Conservation (phyloP, 2,888 invertebrate species). For the Nowickia ferox region DNA sequence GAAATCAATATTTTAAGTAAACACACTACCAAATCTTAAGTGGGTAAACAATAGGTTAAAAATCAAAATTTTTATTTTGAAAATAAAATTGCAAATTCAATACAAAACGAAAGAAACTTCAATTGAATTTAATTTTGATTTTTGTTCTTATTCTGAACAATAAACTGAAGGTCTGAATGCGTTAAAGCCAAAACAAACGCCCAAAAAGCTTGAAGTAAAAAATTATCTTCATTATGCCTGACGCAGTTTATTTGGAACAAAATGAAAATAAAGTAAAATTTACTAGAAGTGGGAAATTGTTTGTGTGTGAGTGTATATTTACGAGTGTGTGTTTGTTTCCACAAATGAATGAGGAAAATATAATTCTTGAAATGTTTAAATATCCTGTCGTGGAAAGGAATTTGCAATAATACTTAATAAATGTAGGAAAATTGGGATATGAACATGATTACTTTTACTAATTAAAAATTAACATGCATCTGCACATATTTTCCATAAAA, state of each 20-base stretch:
- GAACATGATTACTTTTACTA: neutral
- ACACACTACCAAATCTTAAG: constrained; percentile 73
- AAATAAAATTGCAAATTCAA: constrained; percentile 63
- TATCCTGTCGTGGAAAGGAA: constrained; percentile 31
- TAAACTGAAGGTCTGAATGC: constrained; percentile 30
- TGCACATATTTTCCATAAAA: constrained; percentile 4
- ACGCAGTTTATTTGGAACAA: constrained; percentile 34
- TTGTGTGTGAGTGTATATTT: neutral
- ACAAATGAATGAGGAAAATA: neutral
- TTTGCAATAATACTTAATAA: constrained; percentile 21
- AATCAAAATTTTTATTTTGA: constrained; percentile 65
- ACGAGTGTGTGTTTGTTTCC: neutral
- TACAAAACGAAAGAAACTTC: constrained; percentile 64
- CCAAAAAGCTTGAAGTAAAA: constrained; percentile 47
- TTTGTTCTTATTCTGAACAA: constrained; percentile 52
- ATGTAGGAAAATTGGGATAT: constrained; percentile 18
- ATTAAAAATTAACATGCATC: neutral
- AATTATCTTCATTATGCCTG: constrained; percentile 49
- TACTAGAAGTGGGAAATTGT: neutral
- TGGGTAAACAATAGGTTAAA: constrained; percentile 75
- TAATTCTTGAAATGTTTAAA: constrained; percentile 49
- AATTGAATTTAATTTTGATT: constrained; percentile 65
- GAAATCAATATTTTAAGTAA: constrained; percentile 72
- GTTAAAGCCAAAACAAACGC: constrained; percentile 50
- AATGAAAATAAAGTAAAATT: constrained; percentile 23